Conservation (phyloP, 2,888 invertebrate species). For the Zeuzera pyrina region DNA sequence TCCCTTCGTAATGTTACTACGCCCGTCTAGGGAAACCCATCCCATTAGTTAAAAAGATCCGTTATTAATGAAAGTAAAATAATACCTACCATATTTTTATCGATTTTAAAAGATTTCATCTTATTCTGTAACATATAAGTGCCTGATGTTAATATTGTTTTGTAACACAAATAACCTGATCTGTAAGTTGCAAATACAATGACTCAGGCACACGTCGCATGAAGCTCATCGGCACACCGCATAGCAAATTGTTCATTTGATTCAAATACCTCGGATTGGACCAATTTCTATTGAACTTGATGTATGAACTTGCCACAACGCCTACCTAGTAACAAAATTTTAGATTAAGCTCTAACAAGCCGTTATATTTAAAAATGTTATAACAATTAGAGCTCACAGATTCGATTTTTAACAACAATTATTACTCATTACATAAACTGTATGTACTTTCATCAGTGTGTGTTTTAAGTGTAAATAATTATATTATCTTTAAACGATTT, state of each 20-base stretch:
- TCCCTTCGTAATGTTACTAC: too few relatives aligned
- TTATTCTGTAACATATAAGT: background rate
- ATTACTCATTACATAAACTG: too few relatives aligned
- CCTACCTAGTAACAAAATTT: slow-evolving; percentile 36
- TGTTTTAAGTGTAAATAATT: too few relatives aligned
- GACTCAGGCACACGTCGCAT: slow-evolving; percentile 42
- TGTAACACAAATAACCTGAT: slow-evolving; percentile 34
- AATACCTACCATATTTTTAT: too few relatives aligned
- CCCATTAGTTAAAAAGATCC: too few relatives aligned
- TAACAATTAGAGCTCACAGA: too few relatives aligned
- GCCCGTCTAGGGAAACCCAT: too few relatives aligned
- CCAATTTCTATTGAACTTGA: slow-evolving; percentile 41
- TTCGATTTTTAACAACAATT: too few relatives aligned
- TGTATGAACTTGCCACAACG: slow-evolving; percentile 45
- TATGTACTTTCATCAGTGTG: too few relatives aligned
- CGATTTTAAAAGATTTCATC: background rate
- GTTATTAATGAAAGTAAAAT: too few relatives aligned
- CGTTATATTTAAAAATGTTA: too few relatives aligned
- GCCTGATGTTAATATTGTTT: background rate
- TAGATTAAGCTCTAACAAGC: background rate
- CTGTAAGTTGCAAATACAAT: slow-evolving; percentile 44
- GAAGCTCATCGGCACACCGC: slow-evolving; percentile 52
- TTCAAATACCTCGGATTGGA: slow-evolving; percentile 40
- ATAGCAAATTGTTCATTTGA: slow-evolving; percentile 57
- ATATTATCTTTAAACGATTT: too few relatives aligned